These are phyloP conservation scores for Drosophila chauvacae DNA, from an alignment of 1,140 invertebrate species.

Conservation along the genomic window DNA sequence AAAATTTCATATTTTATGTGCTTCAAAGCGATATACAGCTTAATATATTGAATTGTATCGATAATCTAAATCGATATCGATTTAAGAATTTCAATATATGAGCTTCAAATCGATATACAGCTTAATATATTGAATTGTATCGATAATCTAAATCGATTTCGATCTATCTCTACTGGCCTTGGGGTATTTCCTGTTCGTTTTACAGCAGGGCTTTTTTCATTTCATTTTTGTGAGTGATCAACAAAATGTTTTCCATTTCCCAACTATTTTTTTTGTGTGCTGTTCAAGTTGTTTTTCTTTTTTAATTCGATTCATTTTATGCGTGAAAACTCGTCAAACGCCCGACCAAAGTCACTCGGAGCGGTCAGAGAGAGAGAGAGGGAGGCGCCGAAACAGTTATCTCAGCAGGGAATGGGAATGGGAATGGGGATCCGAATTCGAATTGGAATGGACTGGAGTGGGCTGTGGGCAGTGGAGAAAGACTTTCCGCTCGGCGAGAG, in stretches of 20 bases:
- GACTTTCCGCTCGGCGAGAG: constrained; percentile 47
- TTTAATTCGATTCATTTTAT: constrained; percentile 78
- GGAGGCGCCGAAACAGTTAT: constrained; percentile 45
- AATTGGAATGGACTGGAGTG: constrained; percentile 4
- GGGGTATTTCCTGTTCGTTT: constrained; percentile 14
- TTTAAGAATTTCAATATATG: too few species aligned
- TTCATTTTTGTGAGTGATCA: constrained; percentile 10
- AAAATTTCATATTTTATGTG: too few species aligned
- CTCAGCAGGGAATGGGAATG: constrained; percentile 28
- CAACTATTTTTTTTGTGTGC: background rate
- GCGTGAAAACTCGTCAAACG: constrained; percentile 78
- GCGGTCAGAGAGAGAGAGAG: background rate
- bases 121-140: too few species aligned
- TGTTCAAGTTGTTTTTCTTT: constrained; percentile 33
- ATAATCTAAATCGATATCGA: too few species aligned
- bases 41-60: too few species aligned
- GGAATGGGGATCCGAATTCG: background rate
- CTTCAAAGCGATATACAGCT: too few species aligned
- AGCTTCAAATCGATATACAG: too few species aligned
- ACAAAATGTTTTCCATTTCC: constrained; percentile 36
- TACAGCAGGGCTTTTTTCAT: background rate
- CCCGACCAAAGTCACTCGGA: constrained; percentile 41
- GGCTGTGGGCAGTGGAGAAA: constrained; percentile 15
- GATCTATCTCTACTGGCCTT: too few species aligned
- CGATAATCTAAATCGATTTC: too few species aligned